Conservation (phyloP, 2,113 vertebrate species). For the Sander lucioperca region DNA sequence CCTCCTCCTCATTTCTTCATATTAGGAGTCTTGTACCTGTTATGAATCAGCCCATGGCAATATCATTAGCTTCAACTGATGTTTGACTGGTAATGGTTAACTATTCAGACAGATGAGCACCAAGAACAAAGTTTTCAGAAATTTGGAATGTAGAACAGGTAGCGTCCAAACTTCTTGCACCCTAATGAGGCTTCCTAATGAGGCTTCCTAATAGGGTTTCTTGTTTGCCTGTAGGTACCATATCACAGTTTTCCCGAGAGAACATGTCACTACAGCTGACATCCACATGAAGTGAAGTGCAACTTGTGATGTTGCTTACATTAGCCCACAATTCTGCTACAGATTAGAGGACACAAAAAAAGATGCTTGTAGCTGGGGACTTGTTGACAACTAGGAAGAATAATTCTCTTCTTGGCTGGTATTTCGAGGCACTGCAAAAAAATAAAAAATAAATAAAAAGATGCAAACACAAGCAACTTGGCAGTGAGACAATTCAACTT, state of each 20-base stretch:
- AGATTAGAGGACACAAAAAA: background rate
- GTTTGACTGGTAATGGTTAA: background rate
- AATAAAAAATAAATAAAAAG: too few species aligned
- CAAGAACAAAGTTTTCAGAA: background rate
- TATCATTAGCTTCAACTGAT: background rate
- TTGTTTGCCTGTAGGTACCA: slow-evolving; percentile 19
- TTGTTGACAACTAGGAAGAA: too few species aligned
- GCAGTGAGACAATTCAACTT: background rate
- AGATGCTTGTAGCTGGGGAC: background rate
- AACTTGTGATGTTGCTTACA: background rate
- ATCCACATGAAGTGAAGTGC: background rate
- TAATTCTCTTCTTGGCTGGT: background rate
- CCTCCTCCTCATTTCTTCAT: background rate
- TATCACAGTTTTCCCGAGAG: background rate
- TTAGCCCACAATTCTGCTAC: background rate
- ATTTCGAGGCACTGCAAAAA: background rate
- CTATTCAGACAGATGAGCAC: slow-evolving; percentile 1
- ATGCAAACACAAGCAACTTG: background rate
- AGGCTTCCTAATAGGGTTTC: slow-evolving; percentile 11
- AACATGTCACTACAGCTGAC: background rate
- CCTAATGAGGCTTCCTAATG: slow-evolving; percentile 37
- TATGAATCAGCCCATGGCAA: background rate
- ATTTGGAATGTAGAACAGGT: slow-evolving; percentile 3
- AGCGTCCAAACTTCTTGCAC: background rate
- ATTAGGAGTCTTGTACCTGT: background rate